These are phyloP conservation scores for Gerosis bhagava DNA, from an alignment of 2,888 invertebrate species.

Conservation along the genomic window DNA sequence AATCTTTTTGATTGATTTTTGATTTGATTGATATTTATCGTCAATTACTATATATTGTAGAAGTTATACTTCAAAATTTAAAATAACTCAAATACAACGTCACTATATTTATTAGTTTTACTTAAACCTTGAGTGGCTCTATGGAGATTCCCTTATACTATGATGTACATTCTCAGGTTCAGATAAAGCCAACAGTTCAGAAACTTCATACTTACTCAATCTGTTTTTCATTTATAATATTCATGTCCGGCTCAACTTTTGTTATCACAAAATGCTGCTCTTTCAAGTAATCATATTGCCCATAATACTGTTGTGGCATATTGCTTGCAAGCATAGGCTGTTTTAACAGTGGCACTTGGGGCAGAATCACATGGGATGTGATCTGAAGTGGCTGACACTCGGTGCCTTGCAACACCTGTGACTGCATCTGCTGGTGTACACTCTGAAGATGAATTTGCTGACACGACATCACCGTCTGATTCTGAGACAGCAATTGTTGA, in stretches of 20 bases:
- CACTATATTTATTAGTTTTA: too few species aligned
- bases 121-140: too few species aligned
- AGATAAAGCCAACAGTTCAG: neutral
- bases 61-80: too few species aligned
- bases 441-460: conserved; percentile 59
- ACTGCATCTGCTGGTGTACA: conserved; percentile 42
- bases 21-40: too few species aligned
- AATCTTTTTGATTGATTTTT: too few species aligned
- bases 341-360: conserved; percentile 54
- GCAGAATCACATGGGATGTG: conserved; percentile 62
- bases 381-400: conserved; percentile 59
- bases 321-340: conserved; percentile 62
- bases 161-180: too few species aligned
- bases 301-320: conserved; percentile 55
- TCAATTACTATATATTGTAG: too few species aligned
- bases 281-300: conserved; percentile 61
- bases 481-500: conserved; percentile 52
- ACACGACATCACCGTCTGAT: conserved; percentile 65
- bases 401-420: conserved; percentile 50
- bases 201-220: conserved; percentile 50
- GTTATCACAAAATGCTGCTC: conserved; percentile 53
- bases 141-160: too few species aligned
- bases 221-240: conserved; percentile 42
- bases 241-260: conserved; percentile 53
- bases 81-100: too few species aligned